phyloP scores from a whole-genome alignment of 2,113 vertebrate species.

The Cololabis saira region DNA sequence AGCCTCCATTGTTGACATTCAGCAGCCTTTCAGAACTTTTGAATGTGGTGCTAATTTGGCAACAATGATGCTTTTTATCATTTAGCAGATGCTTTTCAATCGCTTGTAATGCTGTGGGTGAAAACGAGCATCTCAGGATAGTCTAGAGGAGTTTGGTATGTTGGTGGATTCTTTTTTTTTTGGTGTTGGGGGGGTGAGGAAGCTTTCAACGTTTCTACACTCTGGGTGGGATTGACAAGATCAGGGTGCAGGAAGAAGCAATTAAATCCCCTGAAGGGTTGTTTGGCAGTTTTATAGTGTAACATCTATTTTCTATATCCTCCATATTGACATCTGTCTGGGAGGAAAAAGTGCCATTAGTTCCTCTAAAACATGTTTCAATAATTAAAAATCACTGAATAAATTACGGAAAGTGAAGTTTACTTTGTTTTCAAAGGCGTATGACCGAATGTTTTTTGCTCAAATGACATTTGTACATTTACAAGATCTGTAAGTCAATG shows the following conservation, averaged over 20 bases:
- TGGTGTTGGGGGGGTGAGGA: conserved; percentile 51
- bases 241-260: conserved; percentile 76
- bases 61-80: conserved; percentile 69
- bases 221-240: conserved; percentile 65
- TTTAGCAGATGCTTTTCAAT: conserved; percentile 76
- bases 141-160: conserved; percentile 66
- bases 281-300: conserved; percentile 75
- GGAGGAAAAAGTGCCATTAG: conserved; percentile 54
- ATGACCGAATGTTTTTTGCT: conserved; percentile 7
- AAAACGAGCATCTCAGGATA: conserved; percentile 58
- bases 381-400: conserved; percentile 65
- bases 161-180: conserved; percentile 53
- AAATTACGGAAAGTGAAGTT: conserved; percentile 33
- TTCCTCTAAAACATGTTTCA: conserved; percentile 58
- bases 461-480: neutral
- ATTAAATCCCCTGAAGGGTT: conserved; percentile 77
- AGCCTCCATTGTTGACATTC: conserved; percentile 75
- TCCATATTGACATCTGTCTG: conserved; percentile 74
- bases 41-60: conserved; percentile 81
- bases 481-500: conserved; percentile 18
- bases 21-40: conserved; percentile 77
- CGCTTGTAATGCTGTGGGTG: conserved; percentile 51
- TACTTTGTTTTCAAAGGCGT: conserved; percentile 46
- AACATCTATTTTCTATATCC: conserved; percentile 72
- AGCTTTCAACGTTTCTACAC: conserved; percentile 71